Percentiles rank a stretch among this genome's conserved stretches.
Evolutionary conservation across 2,888 invertebrate species (phyloP).

Genomic region (Lycocerus yunnanus): DNA sequence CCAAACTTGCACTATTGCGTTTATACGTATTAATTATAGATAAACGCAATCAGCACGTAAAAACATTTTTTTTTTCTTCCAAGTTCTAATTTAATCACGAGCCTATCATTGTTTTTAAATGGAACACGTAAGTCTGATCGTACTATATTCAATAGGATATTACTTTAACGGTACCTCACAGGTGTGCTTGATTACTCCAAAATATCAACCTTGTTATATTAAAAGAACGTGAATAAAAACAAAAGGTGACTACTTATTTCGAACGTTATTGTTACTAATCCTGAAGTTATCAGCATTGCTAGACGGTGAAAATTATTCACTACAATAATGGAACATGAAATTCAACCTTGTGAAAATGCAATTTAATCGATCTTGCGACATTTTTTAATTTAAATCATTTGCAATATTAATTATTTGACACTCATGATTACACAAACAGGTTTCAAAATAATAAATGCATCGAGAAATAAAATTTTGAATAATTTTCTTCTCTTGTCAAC

Average conservation of each 20-base stretch:
- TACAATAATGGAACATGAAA: neutral
- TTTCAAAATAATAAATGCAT: neutral
- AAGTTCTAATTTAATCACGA: neutral
- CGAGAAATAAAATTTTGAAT: neutral
- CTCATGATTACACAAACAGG: neutral
- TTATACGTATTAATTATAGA: neutral
- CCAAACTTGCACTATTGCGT: constrained; percentile 46
- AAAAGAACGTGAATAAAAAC: neutral
- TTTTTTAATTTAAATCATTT: neutral
- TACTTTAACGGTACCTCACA: neutral
- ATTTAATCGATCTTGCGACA: neutral
- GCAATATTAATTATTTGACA: neutral
- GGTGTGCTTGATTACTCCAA: neutral
- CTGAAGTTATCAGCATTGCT: neutral
- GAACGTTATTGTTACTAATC: neutral
- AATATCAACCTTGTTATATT: neutral
- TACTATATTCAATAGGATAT: constrained; percentile 14
- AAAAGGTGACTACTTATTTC: neutral
- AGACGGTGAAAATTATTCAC: neutral
- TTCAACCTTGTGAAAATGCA: neutral
- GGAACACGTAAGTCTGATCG: constrained; percentile 10
- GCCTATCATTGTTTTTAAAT: constrained; percentile 9
- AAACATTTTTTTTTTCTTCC: neutral
- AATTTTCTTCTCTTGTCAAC: neutral
- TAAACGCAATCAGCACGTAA: neutral